phyloP scores from a whole-genome alignment of 1,140 invertebrate species.

The Procambarus clarkii region DNA sequence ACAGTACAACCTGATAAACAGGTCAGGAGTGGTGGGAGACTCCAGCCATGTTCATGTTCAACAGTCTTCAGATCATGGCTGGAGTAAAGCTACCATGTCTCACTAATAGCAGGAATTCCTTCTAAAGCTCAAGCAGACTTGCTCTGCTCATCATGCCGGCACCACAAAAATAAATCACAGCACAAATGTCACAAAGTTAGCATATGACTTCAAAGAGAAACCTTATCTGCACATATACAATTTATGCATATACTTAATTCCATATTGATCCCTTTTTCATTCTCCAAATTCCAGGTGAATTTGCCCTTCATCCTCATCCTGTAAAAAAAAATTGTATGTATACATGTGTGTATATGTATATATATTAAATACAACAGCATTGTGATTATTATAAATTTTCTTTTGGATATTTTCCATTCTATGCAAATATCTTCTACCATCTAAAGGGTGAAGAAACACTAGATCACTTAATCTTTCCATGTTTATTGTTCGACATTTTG shows the following conservation, averaged over 20 bases:
- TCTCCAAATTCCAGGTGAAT: constrained; percentile 9
- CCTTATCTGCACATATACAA: background rate
- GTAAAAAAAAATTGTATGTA: background rate
- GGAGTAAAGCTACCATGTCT: background rate
- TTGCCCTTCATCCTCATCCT: constrained; percentile 10
- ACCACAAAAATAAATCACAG: constrained; percentile 10
- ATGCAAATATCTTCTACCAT: no score
- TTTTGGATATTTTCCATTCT: no score
- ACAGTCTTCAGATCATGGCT: background rate
- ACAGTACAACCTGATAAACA: background rate
- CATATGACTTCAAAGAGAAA: constrained; percentile 16
- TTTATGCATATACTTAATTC: background rate
- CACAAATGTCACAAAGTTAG: constrained; percentile 14
- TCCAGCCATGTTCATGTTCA: background rate
- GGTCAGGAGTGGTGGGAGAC: background rate
- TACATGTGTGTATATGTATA: no score
- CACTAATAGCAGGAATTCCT: background rate
- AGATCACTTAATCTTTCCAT: no score
- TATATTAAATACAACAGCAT: no score
- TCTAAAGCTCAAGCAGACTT: constrained; percentile 17
- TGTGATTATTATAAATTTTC: no score
- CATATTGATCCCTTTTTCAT: background rate
- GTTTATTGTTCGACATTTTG: no score
- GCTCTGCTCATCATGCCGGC: background rate
- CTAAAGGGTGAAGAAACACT: no score